These are phyloP conservation scores for Steinernema hermaphroditum DNA, from an alignment of 2,888 invertebrate species.

Conservation along the genomic window DNA sequence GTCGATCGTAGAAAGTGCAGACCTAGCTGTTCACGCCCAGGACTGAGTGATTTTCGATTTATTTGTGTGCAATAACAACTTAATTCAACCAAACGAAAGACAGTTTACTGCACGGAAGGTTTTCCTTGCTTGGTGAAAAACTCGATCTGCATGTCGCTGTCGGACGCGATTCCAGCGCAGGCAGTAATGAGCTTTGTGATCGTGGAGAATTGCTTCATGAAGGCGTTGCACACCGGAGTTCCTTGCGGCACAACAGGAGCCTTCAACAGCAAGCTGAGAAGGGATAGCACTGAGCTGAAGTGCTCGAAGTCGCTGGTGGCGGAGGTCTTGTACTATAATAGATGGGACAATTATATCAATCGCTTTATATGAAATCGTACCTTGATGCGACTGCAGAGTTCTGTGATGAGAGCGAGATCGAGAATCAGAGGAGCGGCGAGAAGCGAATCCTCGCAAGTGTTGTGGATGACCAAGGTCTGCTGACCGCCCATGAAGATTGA, in stretches of 20 bases:
- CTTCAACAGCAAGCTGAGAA: conserved; percentile 85
- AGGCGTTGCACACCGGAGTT: conserved; percentile 84
- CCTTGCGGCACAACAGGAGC: conserved; percentile 81
- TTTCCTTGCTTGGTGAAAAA: conserved; percentile 68
- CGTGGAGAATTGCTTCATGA: conserved; percentile 82
- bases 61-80: too few species aligned
- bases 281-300: conserved; percentile 75
- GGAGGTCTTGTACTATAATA: conserved; percentile 47
- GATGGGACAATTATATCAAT: too few species aligned
- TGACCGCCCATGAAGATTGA: conserved; percentile 91
- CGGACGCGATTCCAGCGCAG: conserved; percentile 74
- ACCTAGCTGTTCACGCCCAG: too few species aligned
- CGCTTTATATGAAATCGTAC: too few species aligned
- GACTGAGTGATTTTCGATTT: too few species aligned
- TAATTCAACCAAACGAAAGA: too few species aligned
- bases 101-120: conserved; percentile 13
- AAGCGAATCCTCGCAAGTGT: conserved; percentile 94
- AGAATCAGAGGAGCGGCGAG: conserved; percentile 88
- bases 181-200: conserved; percentile 86
- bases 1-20: too few species aligned
- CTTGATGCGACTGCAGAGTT: conserved; percentile 79
- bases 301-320: conserved; percentile 46
- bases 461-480: conserved; percentile 82
- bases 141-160: conserved; percentile 72
- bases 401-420: conserved; percentile 83